These are phyloP conservation scores for Alouatta palliata DNA, from an alignment of 2,113 vertebrate species.

Conservation along the genomic window DNA sequence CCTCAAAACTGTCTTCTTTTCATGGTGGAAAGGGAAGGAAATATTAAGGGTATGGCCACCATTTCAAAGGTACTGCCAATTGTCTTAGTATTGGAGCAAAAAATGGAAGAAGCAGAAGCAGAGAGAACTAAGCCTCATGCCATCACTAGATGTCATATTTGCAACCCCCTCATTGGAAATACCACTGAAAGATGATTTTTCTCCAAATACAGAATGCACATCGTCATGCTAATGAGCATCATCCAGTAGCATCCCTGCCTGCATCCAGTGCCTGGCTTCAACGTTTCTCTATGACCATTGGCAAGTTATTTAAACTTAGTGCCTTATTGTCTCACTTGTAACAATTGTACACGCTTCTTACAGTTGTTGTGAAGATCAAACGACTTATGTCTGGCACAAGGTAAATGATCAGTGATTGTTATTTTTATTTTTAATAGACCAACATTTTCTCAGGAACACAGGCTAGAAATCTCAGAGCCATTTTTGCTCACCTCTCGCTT, in stretches of 20 bases:
- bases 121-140: background rate
- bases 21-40: background rate
- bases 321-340: background rate
- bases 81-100: background rate
- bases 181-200: background rate
- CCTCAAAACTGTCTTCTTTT: background rate
- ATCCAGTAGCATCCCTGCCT: background rate
- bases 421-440: background rate
- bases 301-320: background rate
- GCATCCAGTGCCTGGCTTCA: background rate
- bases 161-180: accelerated
- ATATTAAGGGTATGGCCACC: background rate
- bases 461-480: background rate
- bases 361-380: background rate
- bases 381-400: background rate
- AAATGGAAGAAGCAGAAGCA: background rate
- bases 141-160: background rate
- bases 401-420: background rate
- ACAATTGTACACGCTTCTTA: background rate
- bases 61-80: background rate
- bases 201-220: background rate
- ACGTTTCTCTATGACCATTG: background rate
- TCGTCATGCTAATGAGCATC: background rate
- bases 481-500: background rate
- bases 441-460: slow-evolving; percentile 4